phyloP scores from a whole-genome alignment of 2,888 invertebrate genomes.

The Pheosia gnoma region DNA sequence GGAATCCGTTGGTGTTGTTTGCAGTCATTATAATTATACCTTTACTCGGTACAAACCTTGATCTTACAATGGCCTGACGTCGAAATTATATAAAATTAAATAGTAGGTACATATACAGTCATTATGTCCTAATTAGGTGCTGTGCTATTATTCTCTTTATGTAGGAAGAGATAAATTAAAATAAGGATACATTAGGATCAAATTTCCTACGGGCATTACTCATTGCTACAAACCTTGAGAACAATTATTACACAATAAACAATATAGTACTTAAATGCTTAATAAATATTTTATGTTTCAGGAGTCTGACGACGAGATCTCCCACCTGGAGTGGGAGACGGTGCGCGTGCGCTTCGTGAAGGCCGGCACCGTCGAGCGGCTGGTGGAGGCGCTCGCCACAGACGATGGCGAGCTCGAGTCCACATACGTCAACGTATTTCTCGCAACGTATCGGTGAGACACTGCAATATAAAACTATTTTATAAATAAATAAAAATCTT shows the following conservation, averaged over 20 bases:
- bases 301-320: constrained; percentile 96
- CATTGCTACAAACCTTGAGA: no score
- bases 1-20: not conserved
- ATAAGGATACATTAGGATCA: not conserved
- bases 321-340: constrained; percentile 99
- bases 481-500: no score
- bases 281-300: constrained; percentile 56
- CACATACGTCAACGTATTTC: constrained; percentile 98
- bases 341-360: constrained; percentile 97
- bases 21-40: constrained; percentile 1
- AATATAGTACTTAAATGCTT: no score
- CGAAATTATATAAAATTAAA: constrained; percentile 40
- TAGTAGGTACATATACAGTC: constrained; percentile 12
- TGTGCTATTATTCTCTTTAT: not conserved
- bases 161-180: not conserved
- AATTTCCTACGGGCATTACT: no score
- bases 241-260: no score
- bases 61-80: constrained; percentile 29
- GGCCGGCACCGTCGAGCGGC: constrained; percentile 96
- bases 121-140: not conserved
- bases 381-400: constrained; percentile 96
- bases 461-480: no score
- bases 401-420: constrained; percentile 98
- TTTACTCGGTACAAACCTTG: not conserved
- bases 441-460: constrained; percentile 94